Base-by-base conservation (phyloP, 2,797 vertebrate genomes). In the Labeo calbasu region DNA sequence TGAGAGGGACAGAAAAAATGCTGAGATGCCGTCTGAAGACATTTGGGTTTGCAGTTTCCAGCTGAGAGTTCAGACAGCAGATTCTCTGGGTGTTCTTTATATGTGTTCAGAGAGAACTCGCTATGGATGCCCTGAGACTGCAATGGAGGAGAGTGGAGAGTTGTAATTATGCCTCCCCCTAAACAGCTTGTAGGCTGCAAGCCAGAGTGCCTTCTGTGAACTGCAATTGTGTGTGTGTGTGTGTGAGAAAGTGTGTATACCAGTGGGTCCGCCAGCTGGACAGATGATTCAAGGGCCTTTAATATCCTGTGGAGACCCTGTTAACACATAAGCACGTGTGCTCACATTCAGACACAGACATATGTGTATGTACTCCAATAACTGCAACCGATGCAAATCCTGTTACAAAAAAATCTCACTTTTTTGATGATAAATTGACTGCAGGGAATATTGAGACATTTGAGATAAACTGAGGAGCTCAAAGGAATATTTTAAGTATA, bases 141-240 rank as follows among this genome's bases (percentile, higher is more conserved):
- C 28, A 79, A 72, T 77, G 43, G 55, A 70, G 75, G 55, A 79
- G 57, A 83, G 72, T 15, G 28, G 55, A 79, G 68, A 46, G 21
- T 36, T 82, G 79, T 85, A 86, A 88, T 85, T 85, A 85, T 82
- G 83, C 65, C 87, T 88, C 83, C 82, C 80, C n/a, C 83, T 87
- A 82, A 83, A 84, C 84, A 87, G 86, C 85, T 86, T 86, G 85
- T 79, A 83, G 85, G 85, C 85, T 86, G 43, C 6, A 10, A 72
- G 70, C 85, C 81, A 86, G 81, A 79, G 48, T 69, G 81, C 81
- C 85, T 83, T 86, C 69, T 86, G 81, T 86, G 85, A 73, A 79
- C 68, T 79, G 43, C 61, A 80, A 79, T 72, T 77, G 63, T 82
- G 79, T 84, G 73, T 84, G 46, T 66, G 81, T 55, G 63, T 68